Percentiles rank a stretch among this genome's conserved stretches.
Conservation (phyloP, 2,888 invertebrate genomes). For the Nomada lathburiana region DNA sequence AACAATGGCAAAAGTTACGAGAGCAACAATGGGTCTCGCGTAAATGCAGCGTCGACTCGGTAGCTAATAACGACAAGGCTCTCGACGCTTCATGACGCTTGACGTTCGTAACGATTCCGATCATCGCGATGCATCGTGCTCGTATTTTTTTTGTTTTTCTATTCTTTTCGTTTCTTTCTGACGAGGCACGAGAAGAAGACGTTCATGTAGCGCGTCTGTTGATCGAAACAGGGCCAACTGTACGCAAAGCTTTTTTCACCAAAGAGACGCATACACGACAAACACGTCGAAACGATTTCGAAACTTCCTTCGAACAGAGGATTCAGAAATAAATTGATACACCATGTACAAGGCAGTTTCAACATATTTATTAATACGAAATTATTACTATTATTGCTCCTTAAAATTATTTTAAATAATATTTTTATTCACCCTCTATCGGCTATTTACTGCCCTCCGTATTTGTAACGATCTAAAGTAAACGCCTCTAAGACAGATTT, state of each 20-base stretch:
- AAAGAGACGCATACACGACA: conserved; percentile 40
- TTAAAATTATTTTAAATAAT: conserved; percentile 82
- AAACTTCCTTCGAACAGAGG: conserved; percentile 60
- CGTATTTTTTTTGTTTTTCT: too few species aligned
- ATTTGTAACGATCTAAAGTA: conserved; percentile 64
- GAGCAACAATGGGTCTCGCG: conserved; percentile 21
- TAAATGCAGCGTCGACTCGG: not conserved
- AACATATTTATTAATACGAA: conserved; percentile 84
- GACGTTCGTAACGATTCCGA: not conserved
- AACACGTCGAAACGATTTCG: conserved; percentile 25
- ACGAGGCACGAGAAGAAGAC: not conserved
- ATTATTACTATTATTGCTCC: conserved; percentile 83
- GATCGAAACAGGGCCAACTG: conserved; percentile 43
- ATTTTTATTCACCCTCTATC: conserved; percentile 74
- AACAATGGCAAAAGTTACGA: conserved; percentile 30
- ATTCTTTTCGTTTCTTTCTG: too few species aligned
- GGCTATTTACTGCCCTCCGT: conserved; percentile 78
- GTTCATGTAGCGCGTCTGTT: not conserved
- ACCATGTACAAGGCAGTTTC: conserved; percentile 76
- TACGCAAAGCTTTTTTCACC: conserved; percentile 52
- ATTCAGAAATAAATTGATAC: conserved; percentile 74
- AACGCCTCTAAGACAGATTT: conserved; percentile 76
- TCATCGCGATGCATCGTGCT: not conserved
- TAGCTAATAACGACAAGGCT: not conserved
- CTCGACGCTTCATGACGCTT: not conserved